Evolutionary conservation across 2,888 invertebrate genomes (phyloP).

Genomic region (Chalcosyrphus nemorum): DNA sequence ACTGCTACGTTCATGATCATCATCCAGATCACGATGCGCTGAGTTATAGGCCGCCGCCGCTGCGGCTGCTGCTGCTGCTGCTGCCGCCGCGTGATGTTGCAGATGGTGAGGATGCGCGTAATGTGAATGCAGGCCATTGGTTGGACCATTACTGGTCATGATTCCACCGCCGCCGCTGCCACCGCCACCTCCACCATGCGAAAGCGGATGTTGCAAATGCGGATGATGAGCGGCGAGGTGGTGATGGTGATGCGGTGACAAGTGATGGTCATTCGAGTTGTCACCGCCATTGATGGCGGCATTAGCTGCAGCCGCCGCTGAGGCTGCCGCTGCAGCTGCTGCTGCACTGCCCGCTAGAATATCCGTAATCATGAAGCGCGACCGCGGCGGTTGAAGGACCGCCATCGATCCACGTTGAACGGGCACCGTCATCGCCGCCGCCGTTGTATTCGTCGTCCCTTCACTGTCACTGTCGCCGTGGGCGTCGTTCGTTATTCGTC

Average conservation of each 20-base stretch:
- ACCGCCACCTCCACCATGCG: constrained; percentile 70
- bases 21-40: constrained; percentile 76
- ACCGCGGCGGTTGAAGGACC: constrained; percentile 87
- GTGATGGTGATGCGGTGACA: constrained; percentile 73
- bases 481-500: constrained; percentile 70
- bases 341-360: constrained; percentile 86
- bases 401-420: constrained; percentile 82
- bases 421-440: constrained; percentile 82
- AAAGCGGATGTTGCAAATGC: constrained; percentile 77
- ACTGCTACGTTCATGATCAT: constrained; percentile 77
- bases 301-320: constrained; percentile 69
- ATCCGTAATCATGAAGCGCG: constrained; percentile 95
- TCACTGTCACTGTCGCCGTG: constrained; percentile 77
- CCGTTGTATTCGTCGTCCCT: constrained; percentile 74
- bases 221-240: constrained; percentile 71
- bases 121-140: constrained; percentile 66
- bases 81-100: constrained; percentile 74
- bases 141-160: constrained; percentile 52
- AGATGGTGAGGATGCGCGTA: constrained; percentile 68
- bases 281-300: constrained; percentile 72
- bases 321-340: constrained; percentile 80
- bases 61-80: constrained; percentile 78
- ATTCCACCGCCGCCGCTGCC: constrained; percentile 44
- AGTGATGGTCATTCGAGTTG: constrained; percentile 69
- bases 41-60: constrained; percentile 75